These are phyloP conservation scores for Tetramorium parvispinum DNA, from an alignment of 1,140 invertebrate species.

Conservation along the genomic window DNA sequence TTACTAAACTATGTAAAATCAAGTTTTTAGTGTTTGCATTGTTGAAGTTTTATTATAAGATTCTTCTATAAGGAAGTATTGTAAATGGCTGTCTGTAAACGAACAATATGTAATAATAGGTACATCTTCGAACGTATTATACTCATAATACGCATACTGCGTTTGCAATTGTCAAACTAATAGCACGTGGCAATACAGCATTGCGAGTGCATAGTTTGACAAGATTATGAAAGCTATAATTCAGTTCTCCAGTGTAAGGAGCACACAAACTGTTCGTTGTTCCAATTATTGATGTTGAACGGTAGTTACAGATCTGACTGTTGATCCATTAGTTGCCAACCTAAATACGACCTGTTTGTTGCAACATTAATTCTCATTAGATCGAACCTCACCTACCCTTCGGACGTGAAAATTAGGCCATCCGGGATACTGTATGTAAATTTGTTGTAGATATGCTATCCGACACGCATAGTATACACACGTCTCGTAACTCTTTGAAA, in stretches of 20 bases:
- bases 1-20: not conserved
- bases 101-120: constrained; percentile 1
- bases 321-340: constrained; percentile 57
- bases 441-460: constrained; percentile 44
- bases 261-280: constrained; percentile 39
- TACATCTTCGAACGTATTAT: constrained; percentile 18
- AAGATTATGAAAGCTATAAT: constrained; percentile 60
- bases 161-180: constrained; percentile 42
- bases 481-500: not conserved
- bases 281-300: constrained; percentile 47
- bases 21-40: not conserved
- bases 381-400: constrained; percentile 33
- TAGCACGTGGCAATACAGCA: constrained; percentile 8
- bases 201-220: constrained; percentile 46
- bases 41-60: not conserved
- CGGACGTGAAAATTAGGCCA: constrained; percentile 55
- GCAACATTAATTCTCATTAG: constrained; percentile 58
- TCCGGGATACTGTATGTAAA: constrained; percentile 37
- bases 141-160: not conserved
- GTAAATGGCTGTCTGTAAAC: not conserved
- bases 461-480: not conserved
- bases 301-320: constrained; percentile 39
- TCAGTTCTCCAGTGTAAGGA: constrained; percentile 50
- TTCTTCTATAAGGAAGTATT: not conserved
- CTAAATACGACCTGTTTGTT: constrained; percentile 55